phyloP scores from a whole-genome alignment of 2,797 vertebrate species.

The Amniataba percoides region DNA sequence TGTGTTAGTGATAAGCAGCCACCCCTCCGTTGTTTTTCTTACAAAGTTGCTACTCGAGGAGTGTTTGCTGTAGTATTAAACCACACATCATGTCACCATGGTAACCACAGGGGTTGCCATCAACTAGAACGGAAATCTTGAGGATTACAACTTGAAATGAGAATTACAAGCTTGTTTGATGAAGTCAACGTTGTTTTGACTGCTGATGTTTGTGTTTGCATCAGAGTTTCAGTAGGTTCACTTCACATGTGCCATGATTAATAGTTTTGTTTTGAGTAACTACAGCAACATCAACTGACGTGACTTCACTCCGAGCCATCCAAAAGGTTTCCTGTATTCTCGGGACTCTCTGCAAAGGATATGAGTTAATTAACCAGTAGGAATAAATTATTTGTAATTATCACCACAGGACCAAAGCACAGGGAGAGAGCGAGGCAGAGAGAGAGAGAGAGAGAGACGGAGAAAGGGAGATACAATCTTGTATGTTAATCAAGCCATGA shows the following conservation, averaged over 20 bases:
- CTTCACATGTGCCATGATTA: neutral
- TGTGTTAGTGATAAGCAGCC: neutral
- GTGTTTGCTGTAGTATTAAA: neutral
- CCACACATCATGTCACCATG: neutral
- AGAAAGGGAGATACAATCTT: slow-evolving; percentile 69
- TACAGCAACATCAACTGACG: slow-evolving; percentile 14
- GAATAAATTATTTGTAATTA: slow-evolving; percentile 83
- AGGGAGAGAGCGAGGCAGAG: slow-evolving; percentile 15
- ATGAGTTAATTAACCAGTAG: slow-evolving; percentile 73
- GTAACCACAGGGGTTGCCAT: neutral
- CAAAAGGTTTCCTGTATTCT: slow-evolving; percentile 47
- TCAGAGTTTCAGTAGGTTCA: neutral
- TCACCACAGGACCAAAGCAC: slow-evolving; percentile 67
- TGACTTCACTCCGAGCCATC: slow-evolving; percentile 19
- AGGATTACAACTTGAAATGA: neutral
- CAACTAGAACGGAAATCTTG: neutral
- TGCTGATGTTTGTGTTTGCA: neutral
- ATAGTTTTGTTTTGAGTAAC: slow-evolving; percentile 24
- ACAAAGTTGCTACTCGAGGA: neutral
- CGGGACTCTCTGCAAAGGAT: slow-evolving; percentile 48
- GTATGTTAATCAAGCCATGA: slow-evolving; percentile 86
- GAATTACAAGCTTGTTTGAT: neutral
- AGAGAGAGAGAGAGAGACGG: slow-evolving; percentile 20
- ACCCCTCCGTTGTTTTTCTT: neutral
- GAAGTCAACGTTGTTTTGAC: neutral